Conservation (phyloP, 92 coral and sea anemone genomes). For the Diadumene lineata region DNA sequence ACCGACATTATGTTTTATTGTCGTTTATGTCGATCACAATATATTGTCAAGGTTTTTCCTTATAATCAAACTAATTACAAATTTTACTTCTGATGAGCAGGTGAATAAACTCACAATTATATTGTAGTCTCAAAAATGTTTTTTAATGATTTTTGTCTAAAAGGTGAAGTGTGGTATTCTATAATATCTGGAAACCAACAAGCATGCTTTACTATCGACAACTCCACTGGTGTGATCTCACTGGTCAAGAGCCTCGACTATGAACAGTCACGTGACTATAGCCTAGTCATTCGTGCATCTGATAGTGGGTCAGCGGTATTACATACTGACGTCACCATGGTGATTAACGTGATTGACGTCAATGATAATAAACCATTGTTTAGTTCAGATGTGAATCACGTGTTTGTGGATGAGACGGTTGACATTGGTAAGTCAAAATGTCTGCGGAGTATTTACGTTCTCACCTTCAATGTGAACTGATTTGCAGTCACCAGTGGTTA, state of each 20-base stretch:
- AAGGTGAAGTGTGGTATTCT: slow-evolving; percentile 55
- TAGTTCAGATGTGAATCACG: neutral
- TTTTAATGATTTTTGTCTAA: neutral
- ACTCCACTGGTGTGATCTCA: slow-evolving; percentile 44
- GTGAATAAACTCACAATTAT: too few relatives aligned
- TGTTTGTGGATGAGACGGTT: slow-evolving; percentile 47
- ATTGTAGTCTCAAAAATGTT: too few relatives aligned
- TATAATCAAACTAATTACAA: too few relatives aligned
- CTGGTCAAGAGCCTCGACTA: slow-evolving; percentile 48
- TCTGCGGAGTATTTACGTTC: neutral
- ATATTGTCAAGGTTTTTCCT: neutral
- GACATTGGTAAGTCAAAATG: slow-evolving; percentile 41
- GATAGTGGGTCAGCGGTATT: slow-evolving; percentile 50
- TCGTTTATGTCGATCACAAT: neutral
- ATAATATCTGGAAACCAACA: slow-evolving; percentile 51
- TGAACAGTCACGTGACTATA: slow-evolving; percentile 42
- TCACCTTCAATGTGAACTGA: too few relatives aligned
- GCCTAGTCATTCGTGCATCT: slow-evolving; percentile 56
- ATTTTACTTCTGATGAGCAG: neutral
- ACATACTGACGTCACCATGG: slow-evolving; percentile 48
- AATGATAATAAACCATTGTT: slow-evolving; percentile 69
- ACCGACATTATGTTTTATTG: slow-evolving; percentile 1
- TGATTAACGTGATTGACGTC: slow-evolving; percentile 53
- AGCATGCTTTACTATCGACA: slow-evolving; percentile 39
- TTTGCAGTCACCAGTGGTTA: too few relatives aligned